These are phyloP conservation scores for Corvus hawaiiensis DNA, from an alignment of 2,113 vertebrate genomes.

Conservation along the genomic window DNA sequence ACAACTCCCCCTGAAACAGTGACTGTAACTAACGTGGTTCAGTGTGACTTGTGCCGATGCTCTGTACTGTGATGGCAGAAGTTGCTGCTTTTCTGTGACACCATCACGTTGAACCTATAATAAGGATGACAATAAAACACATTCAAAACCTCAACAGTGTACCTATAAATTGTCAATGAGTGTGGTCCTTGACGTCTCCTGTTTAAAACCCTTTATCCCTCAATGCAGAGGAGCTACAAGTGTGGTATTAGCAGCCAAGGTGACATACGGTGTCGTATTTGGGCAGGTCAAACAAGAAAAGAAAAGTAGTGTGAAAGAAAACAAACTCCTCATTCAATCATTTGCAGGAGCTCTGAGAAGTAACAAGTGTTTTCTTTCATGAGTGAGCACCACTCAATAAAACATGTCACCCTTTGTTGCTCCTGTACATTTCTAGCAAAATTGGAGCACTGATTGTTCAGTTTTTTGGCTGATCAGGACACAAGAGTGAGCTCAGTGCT, in stretches of 20 bases:
- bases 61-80: background rate
- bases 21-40: background rate
- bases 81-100: background rate
- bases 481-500: background rate
- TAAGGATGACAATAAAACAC: background rate
- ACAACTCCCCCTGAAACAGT: background rate
- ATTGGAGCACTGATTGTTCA: background rate
- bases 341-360: background rate
- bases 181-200: background rate
- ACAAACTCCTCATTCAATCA: background rate
- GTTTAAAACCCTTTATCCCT: background rate
- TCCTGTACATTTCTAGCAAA: background rate
- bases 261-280: accelerated
- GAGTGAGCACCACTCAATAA: background rate
- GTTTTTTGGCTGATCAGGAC: background rate
- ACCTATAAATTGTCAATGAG: background rate
- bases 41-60: background rate
- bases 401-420: background rate
- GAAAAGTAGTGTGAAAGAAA: background rate
- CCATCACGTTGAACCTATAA: background rate
- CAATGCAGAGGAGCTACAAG: background rate
- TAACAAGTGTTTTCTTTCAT: background rate
- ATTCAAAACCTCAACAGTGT: background rate
- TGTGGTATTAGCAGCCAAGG: background rate
- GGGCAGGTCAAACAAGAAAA: background rate